Evolutionary conservation across 1,140 invertebrate genomes (phyloP).

Genomic region (Phthorimaea operculella): DNA sequence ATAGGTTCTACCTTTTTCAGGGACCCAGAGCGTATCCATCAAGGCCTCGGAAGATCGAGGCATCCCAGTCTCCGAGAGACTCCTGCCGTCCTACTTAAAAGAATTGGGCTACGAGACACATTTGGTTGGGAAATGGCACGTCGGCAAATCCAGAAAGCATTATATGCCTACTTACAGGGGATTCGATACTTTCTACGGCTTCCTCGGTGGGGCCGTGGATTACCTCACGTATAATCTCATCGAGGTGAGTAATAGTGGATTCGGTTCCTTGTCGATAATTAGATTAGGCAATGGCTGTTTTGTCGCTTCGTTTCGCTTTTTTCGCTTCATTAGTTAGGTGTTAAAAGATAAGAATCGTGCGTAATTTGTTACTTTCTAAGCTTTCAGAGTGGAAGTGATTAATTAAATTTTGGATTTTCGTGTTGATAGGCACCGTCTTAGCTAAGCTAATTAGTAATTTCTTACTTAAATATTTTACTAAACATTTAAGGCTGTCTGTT

Average conservation of each 20-base stretch:
- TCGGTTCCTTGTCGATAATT: background rate
- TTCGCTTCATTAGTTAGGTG: background rate
- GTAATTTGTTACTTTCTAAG: too few species aligned
- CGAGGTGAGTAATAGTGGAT: constrained; percentile 42
- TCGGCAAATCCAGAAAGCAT: constrained; percentile 75
- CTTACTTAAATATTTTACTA: too few species aligned
- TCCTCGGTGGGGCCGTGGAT: constrained; percentile 81
- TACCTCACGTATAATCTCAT: constrained; percentile 77
- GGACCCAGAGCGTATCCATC: constrained; percentile 81
- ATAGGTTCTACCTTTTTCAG: constrained; percentile 57
- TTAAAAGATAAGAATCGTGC: background rate
- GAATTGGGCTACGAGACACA: constrained; percentile 81
- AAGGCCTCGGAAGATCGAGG: constrained; percentile 76
- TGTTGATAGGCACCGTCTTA: too few species aligned
- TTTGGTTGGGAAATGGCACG: constrained; percentile 89
- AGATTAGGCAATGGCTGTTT: background rate
- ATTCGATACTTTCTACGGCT: constrained; percentile 85
- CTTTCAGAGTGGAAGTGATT: too few species aligned
- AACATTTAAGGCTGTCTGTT: too few species aligned
- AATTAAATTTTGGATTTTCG: too few species aligned
- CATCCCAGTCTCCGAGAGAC: constrained; percentile 73
- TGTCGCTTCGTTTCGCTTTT: background rate
- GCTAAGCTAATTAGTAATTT: too few species aligned
- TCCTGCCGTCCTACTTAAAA: constrained; percentile 78
- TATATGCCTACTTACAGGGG: constrained; percentile 81